A percentile compares a stretch with the other conserved stretches of the same genome.
Conservation (phyloP, 2,888 invertebrate species). For the Ophion costatus region DNA sequence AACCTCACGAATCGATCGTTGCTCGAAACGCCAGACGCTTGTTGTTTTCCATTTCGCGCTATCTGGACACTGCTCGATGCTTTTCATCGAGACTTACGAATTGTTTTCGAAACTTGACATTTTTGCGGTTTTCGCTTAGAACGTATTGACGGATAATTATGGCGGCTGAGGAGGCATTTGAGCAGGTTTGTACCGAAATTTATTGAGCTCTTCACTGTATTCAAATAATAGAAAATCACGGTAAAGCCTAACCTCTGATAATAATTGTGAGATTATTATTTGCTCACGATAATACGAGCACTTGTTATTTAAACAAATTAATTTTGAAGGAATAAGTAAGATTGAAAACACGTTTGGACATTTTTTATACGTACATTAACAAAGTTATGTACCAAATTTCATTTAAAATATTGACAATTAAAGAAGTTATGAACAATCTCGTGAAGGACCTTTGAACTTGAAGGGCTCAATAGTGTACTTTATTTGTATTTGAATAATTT, state of each 20-base stretch:
- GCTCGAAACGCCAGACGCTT: neutral
- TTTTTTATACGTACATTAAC: too few relatives aligned
- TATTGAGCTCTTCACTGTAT: neutral
- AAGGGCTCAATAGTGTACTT: too few relatives aligned
- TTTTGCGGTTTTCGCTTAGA: neutral
- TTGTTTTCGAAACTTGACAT: neutral
- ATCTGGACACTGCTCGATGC: neutral
- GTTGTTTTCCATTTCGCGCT: neutral
- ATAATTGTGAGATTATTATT: neutral
- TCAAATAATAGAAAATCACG: neutral
- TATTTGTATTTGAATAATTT: too few relatives aligned
- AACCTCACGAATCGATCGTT: neutral
- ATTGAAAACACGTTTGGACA: too few relatives aligned
- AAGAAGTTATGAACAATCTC: too few relatives aligned
- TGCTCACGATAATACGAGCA: neutral
- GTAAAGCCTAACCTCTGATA: neutral
- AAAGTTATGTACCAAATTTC: too few relatives aligned
- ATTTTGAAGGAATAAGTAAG: neutral
- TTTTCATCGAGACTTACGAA: neutral
- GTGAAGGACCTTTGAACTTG: too few relatives aligned
- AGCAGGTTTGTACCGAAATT: conserved; percentile 71
- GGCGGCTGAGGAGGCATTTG: conserved; percentile 77
- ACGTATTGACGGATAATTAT: conserved; percentile 49
- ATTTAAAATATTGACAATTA: too few relatives aligned
- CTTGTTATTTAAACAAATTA: neutral